Percentiles rank a stretch among this genome's conserved stretches.
These are phyloP conservation scores for Lasiommata megera DNA, from an alignment of 2,888 invertebrate genomes.

Conservation along the genomic window DNA sequence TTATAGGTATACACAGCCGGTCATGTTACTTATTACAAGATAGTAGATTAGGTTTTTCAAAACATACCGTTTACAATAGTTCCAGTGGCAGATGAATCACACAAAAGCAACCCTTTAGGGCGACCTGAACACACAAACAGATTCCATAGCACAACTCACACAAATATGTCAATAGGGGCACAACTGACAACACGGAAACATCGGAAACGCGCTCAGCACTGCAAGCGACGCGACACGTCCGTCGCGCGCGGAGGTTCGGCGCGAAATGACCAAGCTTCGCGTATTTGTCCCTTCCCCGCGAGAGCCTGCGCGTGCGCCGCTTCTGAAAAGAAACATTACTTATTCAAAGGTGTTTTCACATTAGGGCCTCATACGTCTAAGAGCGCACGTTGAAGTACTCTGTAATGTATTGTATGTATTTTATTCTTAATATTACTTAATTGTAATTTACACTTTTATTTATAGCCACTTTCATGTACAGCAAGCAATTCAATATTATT, in stretches of 20 bases:
- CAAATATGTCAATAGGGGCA: constrained; percentile 43
- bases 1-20: too few species aligned
- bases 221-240: constrained; percentile 66
- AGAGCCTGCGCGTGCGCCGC: constrained; percentile 39
- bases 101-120: constrained; percentile 60
- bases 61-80: constrained; percentile 52
- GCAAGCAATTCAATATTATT: too few species aligned
- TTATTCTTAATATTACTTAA: too few species aligned
- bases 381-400: too few species aligned
- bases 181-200: constrained; percentile 51
- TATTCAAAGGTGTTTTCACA: constrained; percentile 1
- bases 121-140: constrained; percentile 58
- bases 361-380: neutral
- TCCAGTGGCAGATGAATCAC: constrained; percentile 40
- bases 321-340: constrained; percentile 13
- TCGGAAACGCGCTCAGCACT: constrained; percentile 53
- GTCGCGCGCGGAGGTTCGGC: constrained; percentile 74
- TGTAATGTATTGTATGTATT: too few species aligned
- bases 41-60: neutral
- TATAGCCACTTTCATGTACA: too few species aligned
- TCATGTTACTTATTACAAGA: too few species aligned
- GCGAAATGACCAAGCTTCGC: constrained; percentile 54
- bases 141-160: constrained; percentile 65
- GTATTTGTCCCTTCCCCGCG: constrained; percentile 25
- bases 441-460: too few species aligned